Conservation (phyloP, 64 coral and sea anemone species). For the Orbicella faveolata region DNA sequence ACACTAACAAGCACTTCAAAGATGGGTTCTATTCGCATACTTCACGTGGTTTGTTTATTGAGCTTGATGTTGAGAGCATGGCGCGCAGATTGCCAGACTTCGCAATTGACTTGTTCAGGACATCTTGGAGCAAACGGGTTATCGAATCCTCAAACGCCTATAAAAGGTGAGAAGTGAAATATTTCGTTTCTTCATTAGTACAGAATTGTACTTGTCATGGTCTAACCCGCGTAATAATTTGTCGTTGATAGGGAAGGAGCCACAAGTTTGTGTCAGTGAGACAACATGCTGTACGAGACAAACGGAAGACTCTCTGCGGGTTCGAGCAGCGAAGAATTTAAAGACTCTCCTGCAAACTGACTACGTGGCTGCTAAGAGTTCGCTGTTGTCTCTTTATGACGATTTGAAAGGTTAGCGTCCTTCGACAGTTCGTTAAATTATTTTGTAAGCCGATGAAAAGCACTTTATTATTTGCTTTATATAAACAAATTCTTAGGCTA, state of each 20-base stretch:
- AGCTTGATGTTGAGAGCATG: conserved; percentile 46
- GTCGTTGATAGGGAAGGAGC: conserved; percentile 54
- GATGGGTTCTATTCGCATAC: conserved; percentile 20
- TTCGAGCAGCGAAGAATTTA: conserved; percentile 37
- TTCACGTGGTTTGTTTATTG: conserved; percentile 42
- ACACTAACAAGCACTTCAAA: not conserved
- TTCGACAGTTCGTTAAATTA: conserved; percentile 23
- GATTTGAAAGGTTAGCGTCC: conserved; percentile 69
- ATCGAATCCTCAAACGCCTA: conserved; percentile 8
- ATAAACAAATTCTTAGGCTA: conserved; percentile 23
- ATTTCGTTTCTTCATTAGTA: not conserved
- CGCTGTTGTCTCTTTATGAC: conserved; percentile 47
- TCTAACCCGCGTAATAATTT: conserved; percentile 13
- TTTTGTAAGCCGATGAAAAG: conserved; percentile 46
- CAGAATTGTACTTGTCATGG: not conserved
- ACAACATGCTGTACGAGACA: conserved; percentile 67
- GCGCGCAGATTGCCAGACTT: conserved; percentile 33
- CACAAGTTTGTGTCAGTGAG: conserved; percentile 61
- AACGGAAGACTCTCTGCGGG: conserved; percentile 44
- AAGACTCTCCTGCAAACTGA: conserved; percentile 55
- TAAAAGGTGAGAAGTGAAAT: conserved; percentile 47
- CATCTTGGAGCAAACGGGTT: conserved; percentile 47
- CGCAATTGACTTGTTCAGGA: conserved; percentile 53
- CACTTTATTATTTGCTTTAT: conserved; percentile 34
- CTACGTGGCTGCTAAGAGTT: conserved; percentile 45